These are phyloP conservation scores for Gambusia yucatana DNA, from an alignment of 2,797 vertebrate species.

Conservation along the genomic window DNA sequence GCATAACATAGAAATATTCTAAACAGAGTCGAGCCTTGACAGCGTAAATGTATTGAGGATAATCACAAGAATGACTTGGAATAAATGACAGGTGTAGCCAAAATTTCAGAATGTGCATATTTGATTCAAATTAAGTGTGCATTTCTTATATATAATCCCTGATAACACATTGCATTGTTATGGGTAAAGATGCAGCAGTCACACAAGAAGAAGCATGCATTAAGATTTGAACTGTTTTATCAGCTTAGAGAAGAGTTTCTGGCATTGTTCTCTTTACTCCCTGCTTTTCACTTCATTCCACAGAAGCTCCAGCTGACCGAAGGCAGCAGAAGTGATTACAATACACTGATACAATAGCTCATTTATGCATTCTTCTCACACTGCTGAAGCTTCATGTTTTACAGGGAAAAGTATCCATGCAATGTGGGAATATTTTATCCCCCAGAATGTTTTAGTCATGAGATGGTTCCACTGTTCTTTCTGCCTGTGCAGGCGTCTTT, in stretches of 20 bases:
- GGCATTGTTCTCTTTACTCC: constrained; percentile 36
- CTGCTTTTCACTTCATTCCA: constrained; percentile 22
- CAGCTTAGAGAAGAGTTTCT: constrained; percentile 14
- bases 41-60: not conserved
- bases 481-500: constrained; percentile 55
- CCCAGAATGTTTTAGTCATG: constrained; percentile 79
- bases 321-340: constrained; percentile 68
- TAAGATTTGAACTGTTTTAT: constrained; percentile 5
- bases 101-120: not conserved
- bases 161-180: not conserved
- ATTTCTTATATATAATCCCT: not conserved
- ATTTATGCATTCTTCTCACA: constrained; percentile 69
- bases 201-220: not conserved
- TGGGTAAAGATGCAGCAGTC: not conserved
- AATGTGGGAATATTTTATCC: constrained; percentile 71
- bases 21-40: not conserved
- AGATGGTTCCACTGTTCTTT: constrained; percentile 63
- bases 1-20: not conserved
- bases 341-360: constrained; percentile 64
- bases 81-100: not conserved
- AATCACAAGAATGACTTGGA: not conserved
- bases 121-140: not conserved
- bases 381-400: constrained; percentile 75
- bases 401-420: constrained; percentile 66
- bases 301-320: constrained; percentile 30